Base-by-base conservation (phyloP, 2,797 vertebrate genomes). In the Lacerta agilis region DNA sequence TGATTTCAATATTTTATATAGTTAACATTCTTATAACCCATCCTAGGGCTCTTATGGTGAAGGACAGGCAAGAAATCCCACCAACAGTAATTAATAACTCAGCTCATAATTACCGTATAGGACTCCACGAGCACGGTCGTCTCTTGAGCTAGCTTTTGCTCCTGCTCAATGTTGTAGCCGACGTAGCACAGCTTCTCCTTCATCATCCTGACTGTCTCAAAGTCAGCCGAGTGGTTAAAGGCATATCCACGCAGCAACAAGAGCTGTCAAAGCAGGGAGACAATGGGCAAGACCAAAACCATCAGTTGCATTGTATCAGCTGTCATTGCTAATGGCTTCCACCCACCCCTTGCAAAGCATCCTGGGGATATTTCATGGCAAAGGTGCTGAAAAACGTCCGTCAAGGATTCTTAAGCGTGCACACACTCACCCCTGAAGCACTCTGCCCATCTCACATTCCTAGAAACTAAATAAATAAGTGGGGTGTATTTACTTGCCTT, bases 111-210 rank as follows among this genome's bases (percentile, higher is more conserved):
- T 90, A 97, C 97, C 83, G n/a, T 96, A 91, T 94, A 98, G 0
- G 97, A 94, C 94, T 98, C 97, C 89, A 98, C 97, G 88, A 98
- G 94, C 81, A 93, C 96, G 0, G 97, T 98, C 41, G 97, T 98
- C 93, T 98, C 97, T 0, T 87, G 93, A 58, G 97, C 97, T 69
- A 98, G 94, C 1, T 90, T 95, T 94, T 98, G 97, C 91, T 98
- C 97, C 91, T 98, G 97, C 36, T 98, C 97, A 1, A 98, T 97
- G 96, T 98, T 97, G 96, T 98, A 98, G 25, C 96, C 97, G n/a
- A 98, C 97, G 9, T 97, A 98, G 89, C 97, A 98, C 64, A 97
- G 93, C 75, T 97, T 96, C 96, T 98, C 97, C 96, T 98, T 98
- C 93, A 98, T 27, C 96, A 98, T 96, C 0, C 97, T 95, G 88